A percentile compares a stretch with the other conserved stretches of the same genome.
phyloP scores from a whole-genome alignment of 37 sponge, comb jelly and placozoan species.

The Aphrocallistes beatrix region DNA sequence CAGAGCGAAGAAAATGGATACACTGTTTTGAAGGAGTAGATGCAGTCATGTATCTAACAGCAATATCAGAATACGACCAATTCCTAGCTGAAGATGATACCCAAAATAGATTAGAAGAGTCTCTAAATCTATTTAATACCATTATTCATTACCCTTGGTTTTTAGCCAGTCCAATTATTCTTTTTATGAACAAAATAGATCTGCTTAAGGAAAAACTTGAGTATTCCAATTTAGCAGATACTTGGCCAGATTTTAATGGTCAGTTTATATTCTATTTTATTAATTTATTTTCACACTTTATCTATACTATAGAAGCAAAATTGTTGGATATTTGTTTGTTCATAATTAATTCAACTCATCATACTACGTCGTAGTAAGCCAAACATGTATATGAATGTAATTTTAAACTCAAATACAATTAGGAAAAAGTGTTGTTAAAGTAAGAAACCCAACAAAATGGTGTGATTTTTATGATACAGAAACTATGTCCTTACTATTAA shows the following conservation, averaged over 20 bases:
- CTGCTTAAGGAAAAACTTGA: neutral
- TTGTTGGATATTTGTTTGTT: no score
- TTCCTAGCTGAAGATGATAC: neutral
- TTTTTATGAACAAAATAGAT: neutral
- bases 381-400: no score
- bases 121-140: neutral
- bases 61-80: constrained; percentile 3
- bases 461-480: no score
- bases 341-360: no score
- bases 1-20: neutral
- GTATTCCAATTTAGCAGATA: neutral
- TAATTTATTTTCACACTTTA: no score
- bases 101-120: neutral
- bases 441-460: no score
- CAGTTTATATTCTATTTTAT: no score
- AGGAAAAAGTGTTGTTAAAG: no score
- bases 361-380: no score
- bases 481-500: no score
- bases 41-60: neutral
- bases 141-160: constrained; percentile 5
- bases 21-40: constrained; percentile 2
- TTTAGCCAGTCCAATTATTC: neutral
- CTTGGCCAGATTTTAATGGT: constrained; percentile 7
- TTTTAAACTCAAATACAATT: no score
- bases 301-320: no score